Conservation (phyloP, 2,888 invertebrate genomes). For the Mylabris sibirica region DNA sequence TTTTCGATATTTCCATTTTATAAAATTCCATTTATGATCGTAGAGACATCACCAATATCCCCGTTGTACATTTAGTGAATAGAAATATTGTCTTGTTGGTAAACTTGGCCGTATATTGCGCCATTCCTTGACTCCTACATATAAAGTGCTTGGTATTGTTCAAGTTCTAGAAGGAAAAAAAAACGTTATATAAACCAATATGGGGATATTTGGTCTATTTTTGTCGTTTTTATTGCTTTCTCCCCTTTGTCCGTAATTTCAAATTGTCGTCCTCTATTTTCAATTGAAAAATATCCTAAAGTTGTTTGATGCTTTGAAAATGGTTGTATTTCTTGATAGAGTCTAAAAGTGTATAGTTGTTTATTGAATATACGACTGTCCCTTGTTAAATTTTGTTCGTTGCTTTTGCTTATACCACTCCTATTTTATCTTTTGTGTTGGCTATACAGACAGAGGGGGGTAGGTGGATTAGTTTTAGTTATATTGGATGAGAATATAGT, state of each 20-base stretch:
- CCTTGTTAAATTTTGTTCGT: constrained; percentile 23
- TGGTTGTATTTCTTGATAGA: background rate
- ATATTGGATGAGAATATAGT: background rate
- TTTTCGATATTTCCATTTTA: constrained; percentile 2
- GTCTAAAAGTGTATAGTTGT: background rate
- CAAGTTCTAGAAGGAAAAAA: constrained; percentile 3
- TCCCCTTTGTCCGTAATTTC: constrained; percentile 24
- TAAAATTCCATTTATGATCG: background rate
- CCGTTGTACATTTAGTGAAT: constrained; percentile 17
- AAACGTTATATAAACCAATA: constrained; percentile 9
- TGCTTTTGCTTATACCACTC: constrained; percentile 9
- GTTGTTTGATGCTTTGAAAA: constrained; percentile 14
- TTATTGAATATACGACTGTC: constrained; percentile 17
- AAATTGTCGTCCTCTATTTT: constrained; percentile 31
- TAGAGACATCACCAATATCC: constrained; percentile 13
- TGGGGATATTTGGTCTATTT: background rate
- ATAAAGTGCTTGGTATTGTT: constrained; percentile 29
- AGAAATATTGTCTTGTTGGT: constrained; percentile 32
- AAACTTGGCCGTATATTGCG: constrained; percentile 33
- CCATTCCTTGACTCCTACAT: constrained; percentile 24
- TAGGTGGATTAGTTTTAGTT: background rate
- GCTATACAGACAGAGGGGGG: background rate
- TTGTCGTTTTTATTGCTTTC: constrained; percentile 31
- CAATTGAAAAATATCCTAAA: constrained; percentile 36
- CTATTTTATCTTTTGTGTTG: background rate